phyloP scores from a whole-genome alignment of 2,113 vertebrate genomes.

The Gobio gobio region DNA sequence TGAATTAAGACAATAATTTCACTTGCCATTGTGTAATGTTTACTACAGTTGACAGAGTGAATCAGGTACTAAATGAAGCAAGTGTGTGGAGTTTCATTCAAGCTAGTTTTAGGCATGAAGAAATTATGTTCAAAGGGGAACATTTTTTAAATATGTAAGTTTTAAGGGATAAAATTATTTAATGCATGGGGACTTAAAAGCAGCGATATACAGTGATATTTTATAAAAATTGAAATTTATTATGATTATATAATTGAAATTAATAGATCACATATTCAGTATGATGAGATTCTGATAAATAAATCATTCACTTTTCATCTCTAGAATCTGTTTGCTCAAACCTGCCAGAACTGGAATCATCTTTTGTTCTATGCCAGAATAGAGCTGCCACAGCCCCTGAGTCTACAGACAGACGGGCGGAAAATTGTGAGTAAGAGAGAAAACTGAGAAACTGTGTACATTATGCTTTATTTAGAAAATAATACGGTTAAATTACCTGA shows the following conservation, averaged over 20 bases:
- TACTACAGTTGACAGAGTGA: too few species aligned
- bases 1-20: too few species aligned
- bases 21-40: too few species aligned
- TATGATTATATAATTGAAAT: neutral
- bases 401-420: slow-evolving; percentile 64
- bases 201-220: too few species aligned
- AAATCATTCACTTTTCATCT: neutral
- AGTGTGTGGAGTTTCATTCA: too few species aligned
- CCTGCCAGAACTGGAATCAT: slow-evolving; percentile 91
- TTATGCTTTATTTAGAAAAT: neutral
- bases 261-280: neutral
- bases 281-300: neutral
- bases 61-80: too few species aligned
- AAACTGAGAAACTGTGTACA: neutral
- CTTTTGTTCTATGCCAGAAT: slow-evolving; percentile 84
- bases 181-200: too few species aligned
- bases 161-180: too few species aligned
- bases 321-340: slow-evolving; percentile 60
- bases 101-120: too few species aligned
- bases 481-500: slow-evolving; percentile 71
- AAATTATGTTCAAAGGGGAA: too few species aligned
- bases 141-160: too few species aligned
- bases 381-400: slow-evolving; percentile 85
- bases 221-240: neutral
- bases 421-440: neutral